These are phyloP conservation scores for Lasius fuliginosus DNA, from an alignment of 2,888 invertebrate genomes.

Conservation along the genomic window DNA sequence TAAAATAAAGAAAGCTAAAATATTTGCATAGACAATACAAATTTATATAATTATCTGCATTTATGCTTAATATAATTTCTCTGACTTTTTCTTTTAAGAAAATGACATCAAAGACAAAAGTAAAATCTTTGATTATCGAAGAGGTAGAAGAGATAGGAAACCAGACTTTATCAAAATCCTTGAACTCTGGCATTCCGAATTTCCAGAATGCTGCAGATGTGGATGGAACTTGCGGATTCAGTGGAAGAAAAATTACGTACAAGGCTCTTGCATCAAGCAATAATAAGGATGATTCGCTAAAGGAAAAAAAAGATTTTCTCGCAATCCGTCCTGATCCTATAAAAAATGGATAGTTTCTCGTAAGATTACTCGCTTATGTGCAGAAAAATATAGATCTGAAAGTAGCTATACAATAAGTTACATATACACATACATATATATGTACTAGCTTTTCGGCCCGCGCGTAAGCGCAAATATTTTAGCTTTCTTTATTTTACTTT, in stretches of 20 bases:
- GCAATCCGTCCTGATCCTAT: constrained; percentile 44
- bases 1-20: not conserved
- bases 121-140: constrained; percentile 53
- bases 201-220: constrained; percentile 51
- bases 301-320: constrained; percentile 64
- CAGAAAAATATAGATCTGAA: not conserved
- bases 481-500: no score
- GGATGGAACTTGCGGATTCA: constrained; percentile 67
- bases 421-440: not conserved
- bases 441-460: no score
- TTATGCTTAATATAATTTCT: not conserved
- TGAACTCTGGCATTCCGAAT: constrained; percentile 21
- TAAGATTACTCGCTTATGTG: not conserved
- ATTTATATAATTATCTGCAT: not conserved
- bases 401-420: not conserved
- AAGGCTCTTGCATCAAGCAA: constrained; percentile 71
- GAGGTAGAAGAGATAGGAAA: constrained; percentile 20
- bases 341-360: constrained; percentile 18
- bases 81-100: not conserved
- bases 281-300: constrained; percentile 67
- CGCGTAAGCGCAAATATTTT: no score
- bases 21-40: constrained; percentile 9
- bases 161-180: constrained; percentile 29
- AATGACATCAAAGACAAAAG: constrained; percentile 30
- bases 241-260: constrained; percentile 70